Conservation (phyloP, 2,888 invertebrate species). For the Ditula angustiorana region DNA sequence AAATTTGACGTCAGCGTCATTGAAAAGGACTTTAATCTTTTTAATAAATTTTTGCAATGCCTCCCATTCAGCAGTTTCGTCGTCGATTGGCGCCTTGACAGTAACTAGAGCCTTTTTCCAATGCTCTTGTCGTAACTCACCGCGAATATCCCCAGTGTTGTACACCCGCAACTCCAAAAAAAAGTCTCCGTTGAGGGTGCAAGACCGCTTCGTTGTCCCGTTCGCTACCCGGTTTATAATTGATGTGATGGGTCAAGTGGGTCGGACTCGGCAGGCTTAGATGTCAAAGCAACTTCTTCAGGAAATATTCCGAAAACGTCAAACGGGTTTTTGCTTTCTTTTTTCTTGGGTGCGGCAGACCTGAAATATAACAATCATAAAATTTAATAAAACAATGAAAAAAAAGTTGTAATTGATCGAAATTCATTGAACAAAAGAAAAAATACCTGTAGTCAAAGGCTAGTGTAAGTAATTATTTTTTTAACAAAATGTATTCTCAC, state of each 20-base stretch:
- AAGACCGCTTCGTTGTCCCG: background rate
- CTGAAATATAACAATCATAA: too few species aligned
- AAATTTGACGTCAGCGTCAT: too few species aligned
- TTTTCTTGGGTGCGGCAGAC: too few species aligned
- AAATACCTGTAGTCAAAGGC: too few species aligned
- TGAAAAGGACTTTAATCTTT: background rate
- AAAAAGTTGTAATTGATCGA: too few species aligned
- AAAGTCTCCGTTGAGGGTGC: background rate
- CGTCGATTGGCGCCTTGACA: background rate
- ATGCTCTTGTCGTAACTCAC: background rate
- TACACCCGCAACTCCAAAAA: conserved; percentile 10
- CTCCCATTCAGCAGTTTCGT: conserved; percentile 1
- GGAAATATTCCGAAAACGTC: background rate
- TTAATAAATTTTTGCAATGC: background rate
- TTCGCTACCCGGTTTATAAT: background rate
- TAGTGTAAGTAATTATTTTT: too few species aligned
- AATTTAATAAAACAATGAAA: too few species aligned
- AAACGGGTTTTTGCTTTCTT: too few species aligned
- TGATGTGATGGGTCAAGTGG: too few species aligned
- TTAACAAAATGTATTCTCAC: too few species aligned
- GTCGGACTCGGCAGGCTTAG: too few species aligned
- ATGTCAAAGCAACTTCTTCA: background rate
- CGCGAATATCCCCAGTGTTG: conserved; percentile 4
- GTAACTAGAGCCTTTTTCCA: conserved; percentile 6
- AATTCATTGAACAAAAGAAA: too few species aligned